Percentiles rank a stretch among this genome's conserved stretches.
phyloP scores from a whole-genome alignment of 2,113 vertebrate genomes.

The Micronycteris hirsuta region DNA sequence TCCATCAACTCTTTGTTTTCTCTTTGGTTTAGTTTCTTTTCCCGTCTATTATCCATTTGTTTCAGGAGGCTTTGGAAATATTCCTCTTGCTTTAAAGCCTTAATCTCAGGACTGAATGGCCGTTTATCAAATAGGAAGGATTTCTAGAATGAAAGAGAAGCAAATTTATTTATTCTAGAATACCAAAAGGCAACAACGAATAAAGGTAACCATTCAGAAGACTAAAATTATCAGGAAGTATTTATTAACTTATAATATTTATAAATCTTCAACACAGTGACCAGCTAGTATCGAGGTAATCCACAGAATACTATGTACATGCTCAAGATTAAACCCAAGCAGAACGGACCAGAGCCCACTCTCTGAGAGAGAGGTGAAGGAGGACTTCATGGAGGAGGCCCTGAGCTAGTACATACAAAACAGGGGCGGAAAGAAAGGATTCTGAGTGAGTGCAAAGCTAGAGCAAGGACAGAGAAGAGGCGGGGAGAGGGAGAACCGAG shows the following conservation, averaged over 20 bases:
- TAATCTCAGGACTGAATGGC: constrained; percentile 78
- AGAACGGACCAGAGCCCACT: background rate
- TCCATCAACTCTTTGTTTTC: constrained; percentile 77
- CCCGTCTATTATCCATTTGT: constrained; percentile 74
- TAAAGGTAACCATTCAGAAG: background rate
- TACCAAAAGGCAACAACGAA: background rate
- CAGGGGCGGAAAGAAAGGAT: background rate
- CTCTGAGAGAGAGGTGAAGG: background rate
- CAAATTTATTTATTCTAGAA: background rate
- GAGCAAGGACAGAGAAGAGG: background rate
- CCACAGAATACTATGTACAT: background rate
- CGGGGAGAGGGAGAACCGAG: background rate
- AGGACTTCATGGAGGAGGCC: background rate
- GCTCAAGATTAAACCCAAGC: background rate
- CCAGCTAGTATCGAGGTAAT: background rate
- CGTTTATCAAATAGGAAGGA: constrained; percentile 84
- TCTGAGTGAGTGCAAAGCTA: background rate
- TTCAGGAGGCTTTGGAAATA: constrained; percentile 80
- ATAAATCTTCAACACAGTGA: background rate
- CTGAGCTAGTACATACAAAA: background rate
- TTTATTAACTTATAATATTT: constrained; percentile 9
- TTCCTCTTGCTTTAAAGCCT: constrained; percentile 73
- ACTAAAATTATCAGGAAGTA: background rate
- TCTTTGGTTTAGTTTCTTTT: constrained; percentile 72
- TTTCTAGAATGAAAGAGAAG: constrained; percentile 74